A percentile compares a stretch with the other conserved stretches of the same genome.
phyloP scores from a whole-genome alignment of 2,888 invertebrate species.

The Sinelater perroti region DNA sequence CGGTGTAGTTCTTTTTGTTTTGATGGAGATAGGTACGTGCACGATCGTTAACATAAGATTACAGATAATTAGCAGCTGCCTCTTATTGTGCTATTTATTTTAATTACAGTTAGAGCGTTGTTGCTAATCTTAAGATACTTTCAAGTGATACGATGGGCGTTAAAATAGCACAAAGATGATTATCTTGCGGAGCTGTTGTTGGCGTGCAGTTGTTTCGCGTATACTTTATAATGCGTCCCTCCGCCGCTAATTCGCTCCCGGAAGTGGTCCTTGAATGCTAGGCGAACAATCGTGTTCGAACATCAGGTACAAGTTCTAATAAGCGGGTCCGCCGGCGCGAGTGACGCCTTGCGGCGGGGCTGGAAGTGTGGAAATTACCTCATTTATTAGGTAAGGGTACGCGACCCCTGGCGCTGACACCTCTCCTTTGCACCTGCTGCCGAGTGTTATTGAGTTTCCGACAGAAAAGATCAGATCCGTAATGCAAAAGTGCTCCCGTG shows the following conservation, averaged over 20 bases:
- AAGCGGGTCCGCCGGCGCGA: conserved; percentile 55
- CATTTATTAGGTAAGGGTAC: conserved; percentile 64
- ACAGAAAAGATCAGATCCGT: conserved; percentile 39
- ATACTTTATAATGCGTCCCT: conserved; percentile 34
- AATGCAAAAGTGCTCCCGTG: conserved; percentile 30
- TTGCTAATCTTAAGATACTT: too few species aligned
- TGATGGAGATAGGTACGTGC: too few species aligned
- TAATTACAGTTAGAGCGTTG: too few species aligned
- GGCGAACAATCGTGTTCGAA: conserved; percentile 54
- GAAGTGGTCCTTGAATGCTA: conserved; percentile 50
- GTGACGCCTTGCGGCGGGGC: conserved; percentile 61
- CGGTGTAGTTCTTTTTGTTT: too few species aligned
- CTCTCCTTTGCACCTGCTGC: conserved; percentile 65
- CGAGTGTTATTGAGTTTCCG: conserved; percentile 61
- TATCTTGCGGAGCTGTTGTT: conserved; percentile 3
- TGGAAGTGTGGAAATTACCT: conserved; percentile 64
- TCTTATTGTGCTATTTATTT: too few species aligned
- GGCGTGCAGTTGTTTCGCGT: conserved; percentile 19
- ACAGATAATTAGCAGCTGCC: too few species aligned
- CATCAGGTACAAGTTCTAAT: conserved; percentile 61
- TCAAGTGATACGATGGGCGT: too few species aligned
- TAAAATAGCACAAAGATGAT: too few species aligned
- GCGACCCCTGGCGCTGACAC: conserved; percentile 63
- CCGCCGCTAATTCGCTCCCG: conserved; percentile 49
- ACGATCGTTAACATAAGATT: too few species aligned